Percentiles rank a stretch among this genome's conserved stretches.
These are phyloP conservation scores for Drosophila kikkawai DNA, from an alignment of 1,140 invertebrate genomes.

Conservation along the genomic window DNA sequence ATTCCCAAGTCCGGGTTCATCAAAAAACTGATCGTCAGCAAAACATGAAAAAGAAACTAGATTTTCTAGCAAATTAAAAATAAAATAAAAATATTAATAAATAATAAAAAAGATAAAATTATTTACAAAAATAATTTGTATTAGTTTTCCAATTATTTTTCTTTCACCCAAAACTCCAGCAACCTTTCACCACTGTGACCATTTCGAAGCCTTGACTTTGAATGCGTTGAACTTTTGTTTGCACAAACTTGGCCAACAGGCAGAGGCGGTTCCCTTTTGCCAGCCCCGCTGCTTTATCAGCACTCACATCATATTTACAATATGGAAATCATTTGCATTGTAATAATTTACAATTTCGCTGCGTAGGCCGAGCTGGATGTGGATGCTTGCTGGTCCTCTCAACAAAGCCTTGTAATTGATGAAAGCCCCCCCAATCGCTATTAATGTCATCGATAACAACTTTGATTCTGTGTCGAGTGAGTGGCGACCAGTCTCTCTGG, in stretches of 20 bases:
- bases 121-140: too few relatives aligned
- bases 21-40: too few relatives aligned
- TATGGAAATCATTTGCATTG: conserved; percentile 83
- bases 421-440: conserved; percentile 78
- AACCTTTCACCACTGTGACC: not conserved
- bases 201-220: conserved; percentile 62
- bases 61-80: too few relatives aligned
- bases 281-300: conserved; percentile 64
- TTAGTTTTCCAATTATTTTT: too few relatives aligned
- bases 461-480: conserved; percentile 50
- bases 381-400: conserved; percentile 30
- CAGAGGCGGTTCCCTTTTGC: conserved; percentile 61
- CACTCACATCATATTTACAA: conserved; percentile 75
- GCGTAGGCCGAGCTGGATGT: conserved; percentile 59
- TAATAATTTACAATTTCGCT: conserved; percentile 78
- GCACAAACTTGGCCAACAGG: conserved; percentile 53
- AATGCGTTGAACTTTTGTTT: conserved; percentile 63
- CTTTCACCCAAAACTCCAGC: not conserved
- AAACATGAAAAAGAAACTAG: too few relatives aligned
- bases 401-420: conserved; percentile 75
- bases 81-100: too few relatives aligned
- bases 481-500: conserved; percentile 36
- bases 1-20: too few relatives aligned
- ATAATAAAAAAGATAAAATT: too few relatives aligned
- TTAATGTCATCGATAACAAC: conserved; percentile 82